Evolutionary conservation across 2,797 vertebrate species (phyloP).

Genomic region (Eupleurogrammus muticus): DNA sequence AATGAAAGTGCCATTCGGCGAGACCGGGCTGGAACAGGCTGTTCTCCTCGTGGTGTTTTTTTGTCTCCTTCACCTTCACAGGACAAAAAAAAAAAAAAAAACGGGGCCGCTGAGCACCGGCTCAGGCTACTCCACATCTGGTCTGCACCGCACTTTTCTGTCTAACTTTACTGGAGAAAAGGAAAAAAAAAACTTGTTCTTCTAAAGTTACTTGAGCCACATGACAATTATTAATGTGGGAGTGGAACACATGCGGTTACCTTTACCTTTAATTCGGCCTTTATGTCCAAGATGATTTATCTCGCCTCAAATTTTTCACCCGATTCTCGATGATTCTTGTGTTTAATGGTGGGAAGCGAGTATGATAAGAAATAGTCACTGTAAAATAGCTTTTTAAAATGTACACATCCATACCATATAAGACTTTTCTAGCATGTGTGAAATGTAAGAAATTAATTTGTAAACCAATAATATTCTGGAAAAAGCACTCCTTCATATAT

Average conservation of each 20-base stretch:
- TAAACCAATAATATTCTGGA: no score
- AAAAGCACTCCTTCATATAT: no score
- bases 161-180: slow-evolving; percentile 34
- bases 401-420: no score
- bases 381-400: no score
- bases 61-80: slow-evolving; percentile 31
- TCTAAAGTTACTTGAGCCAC: slow-evolving; percentile 2
- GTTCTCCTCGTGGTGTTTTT: neutral
- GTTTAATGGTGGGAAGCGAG: no score
- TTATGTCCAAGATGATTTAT: neutral
- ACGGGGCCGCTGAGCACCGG: slow-evolving; percentile 63
- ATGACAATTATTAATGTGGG: neutral
- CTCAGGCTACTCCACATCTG: slow-evolving; percentile 69
- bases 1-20: no score
- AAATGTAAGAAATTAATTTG: no score
- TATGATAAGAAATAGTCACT: no score
- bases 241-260: neutral
- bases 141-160: slow-evolving; percentile 15
- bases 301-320: neutral
- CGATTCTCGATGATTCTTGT: no score
- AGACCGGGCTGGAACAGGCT: no score
- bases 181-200: slow-evolving; percentile 57
- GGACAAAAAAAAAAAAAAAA: slow-evolving; percentile 52
- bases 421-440: no score
- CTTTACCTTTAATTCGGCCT: neutral